Base-by-base conservation (phyloP, 2,888 invertebrate species). In the Lasiommata megera region DNA sequence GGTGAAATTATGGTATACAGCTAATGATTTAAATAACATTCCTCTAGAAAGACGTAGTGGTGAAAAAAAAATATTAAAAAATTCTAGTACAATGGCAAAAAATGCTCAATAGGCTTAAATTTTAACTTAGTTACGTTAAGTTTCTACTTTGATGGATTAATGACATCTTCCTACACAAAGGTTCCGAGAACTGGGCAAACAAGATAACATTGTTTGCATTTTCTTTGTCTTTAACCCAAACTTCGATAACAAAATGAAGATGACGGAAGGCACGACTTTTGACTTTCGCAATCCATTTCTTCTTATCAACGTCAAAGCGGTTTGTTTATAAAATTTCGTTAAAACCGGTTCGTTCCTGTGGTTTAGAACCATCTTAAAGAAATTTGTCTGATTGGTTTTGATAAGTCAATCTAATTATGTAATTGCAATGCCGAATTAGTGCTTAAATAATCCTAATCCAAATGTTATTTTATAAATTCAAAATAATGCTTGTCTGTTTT, bases 141-240 rank as follows among this genome's bases (percentile, higher is more conserved):
- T 50, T 51, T 38, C 38, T 29, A 57, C 57, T 64, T 55, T 63
- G 62, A 64, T 62, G 63, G 64, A 62, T 65, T 63, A 65, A 61
- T 47, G 56, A 63, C 63, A 65, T 65, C 56, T 61, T 44, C 55
- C 61, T 58, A 61, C 58, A 65, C 63, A 61, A 63, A 48, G 34
- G 54, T 54, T 50, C 31, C 36, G 52, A 43, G 29, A 52, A 41
- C 44, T 31, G 47, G 28, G 28, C 31, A 46, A 47, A 53, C 46
- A 41, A 53, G 47, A 56, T 60, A 60, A 54, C 57, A 60, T 57
- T 60, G 56, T 60, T 60, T 54, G 57, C 51, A 47, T 41, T 46
- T 57, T 51, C 54, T 58, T 54, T 51, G 50, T 40, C 50, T 54
- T 51, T 51, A 48, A 40, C 18, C 11, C 17, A 47, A 60, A 57